Evolutionary conservation across 1,140 invertebrate genomes (phyloP).

Genomic region (Anagrus nilaparvatae): DNA sequence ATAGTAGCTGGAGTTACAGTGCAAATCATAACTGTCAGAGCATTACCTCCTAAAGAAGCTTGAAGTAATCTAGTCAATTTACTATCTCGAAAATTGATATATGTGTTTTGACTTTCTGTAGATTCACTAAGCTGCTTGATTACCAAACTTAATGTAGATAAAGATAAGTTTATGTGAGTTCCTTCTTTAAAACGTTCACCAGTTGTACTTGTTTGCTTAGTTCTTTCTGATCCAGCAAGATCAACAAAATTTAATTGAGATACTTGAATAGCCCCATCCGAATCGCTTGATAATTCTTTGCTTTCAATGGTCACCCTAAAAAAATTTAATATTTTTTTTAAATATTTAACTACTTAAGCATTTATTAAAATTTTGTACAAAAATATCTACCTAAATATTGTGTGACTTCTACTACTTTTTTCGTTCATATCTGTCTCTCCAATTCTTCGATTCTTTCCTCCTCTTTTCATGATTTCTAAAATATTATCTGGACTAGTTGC

Average conservation of each 20-base stretch:
- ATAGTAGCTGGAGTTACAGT: constrained; percentile 61
- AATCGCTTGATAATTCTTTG: constrained; percentile 31
- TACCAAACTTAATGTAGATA: constrained; percentile 61
- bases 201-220: constrained; percentile 44
- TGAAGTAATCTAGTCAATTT: constrained; percentile 78
- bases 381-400: constrained; percentile 66
- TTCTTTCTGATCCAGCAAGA: constrained; percentile 75
- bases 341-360: too few relatives aligned
- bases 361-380: not conserved
- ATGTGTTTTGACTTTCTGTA: constrained; percentile 30
- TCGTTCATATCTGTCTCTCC: constrained; percentile 73
- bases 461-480: constrained; percentile 49
- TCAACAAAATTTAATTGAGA: constrained; percentile 75
- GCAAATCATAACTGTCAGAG: constrained; percentile 76
- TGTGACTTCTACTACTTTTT: constrained; percentile 64
- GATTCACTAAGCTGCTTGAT: constrained; percentile 68
- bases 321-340: not conserved
- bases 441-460: constrained; percentile 55
- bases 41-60: constrained; percentile 77
- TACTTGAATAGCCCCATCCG: constrained; percentile 46
- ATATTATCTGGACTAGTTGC: constrained; percentile 51
- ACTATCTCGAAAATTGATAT: constrained; percentile 71
- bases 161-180: constrained; percentile 71
- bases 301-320: constrained; percentile 30
- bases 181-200: constrained; percentile 66